Base-by-base conservation (phyloP, 53 echinoderm and acorn worm genomes). In the Holothuria scabra region DNA sequence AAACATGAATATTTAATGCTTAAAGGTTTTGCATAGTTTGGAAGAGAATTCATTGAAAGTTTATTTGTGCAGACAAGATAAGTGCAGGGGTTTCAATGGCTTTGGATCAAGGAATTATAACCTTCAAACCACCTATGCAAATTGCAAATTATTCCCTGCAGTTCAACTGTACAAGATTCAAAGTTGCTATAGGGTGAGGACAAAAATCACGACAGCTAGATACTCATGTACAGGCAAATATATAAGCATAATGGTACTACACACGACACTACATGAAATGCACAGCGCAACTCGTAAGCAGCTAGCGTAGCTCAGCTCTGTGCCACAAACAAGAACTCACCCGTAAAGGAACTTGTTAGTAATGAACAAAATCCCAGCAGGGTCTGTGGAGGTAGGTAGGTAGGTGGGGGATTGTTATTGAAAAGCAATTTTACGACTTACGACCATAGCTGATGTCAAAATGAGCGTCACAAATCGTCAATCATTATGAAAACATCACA, bases 331-430 rank as follows among this genome's bases (percentile, higher is more conserved):
- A 72, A 26, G 46, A 72, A 72, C 72, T 72, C 72, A 72, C 72
- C 72, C 72, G 46, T 72, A 41, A 18, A 72, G 44, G 48, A 48
- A 48, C 72, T 72, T 46, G 79, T 79, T 79, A 79, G 79, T 79
- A 79, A 79, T 79, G 79, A 79, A 32, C 33, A 56, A 79, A 59
- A 28, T 56, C 79, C 79, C 79, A 79, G 79, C 79, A 79, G 57
- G 59, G 59, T 79, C 79, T 79, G 79, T 79, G 79, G 56, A 71
- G 56, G 48, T 24, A 49, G 32, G 79, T 24, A 23, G 18, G 79
- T 72, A 72, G 72, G 44, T 72, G 72, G 72, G 72, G 44, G 26
- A 34, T 25, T 20, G 34, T 72, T 46, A 25, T 44, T 72, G 1
- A 41, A 72, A 41, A 46, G 52, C 52, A 52, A 52, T 52, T 18